Conservation (phyloP, 1,140 invertebrate genomes). For the Trichonephila clavata region DNA sequence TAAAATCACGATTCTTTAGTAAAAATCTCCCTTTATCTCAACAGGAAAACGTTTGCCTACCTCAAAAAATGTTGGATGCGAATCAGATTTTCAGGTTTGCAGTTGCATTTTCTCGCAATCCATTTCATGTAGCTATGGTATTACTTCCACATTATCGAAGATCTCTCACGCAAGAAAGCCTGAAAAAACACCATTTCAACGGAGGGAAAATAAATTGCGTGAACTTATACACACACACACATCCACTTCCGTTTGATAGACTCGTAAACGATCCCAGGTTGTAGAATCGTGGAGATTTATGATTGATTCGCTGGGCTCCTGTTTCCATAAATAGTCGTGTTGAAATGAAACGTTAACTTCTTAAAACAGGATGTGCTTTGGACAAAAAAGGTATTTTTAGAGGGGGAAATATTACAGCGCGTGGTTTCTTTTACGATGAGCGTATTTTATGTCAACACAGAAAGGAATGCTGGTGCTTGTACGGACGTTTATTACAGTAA, state of each 20-base stretch:
- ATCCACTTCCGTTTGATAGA: not conserved
- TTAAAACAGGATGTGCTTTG: conserved; percentile 5
- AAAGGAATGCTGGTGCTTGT: too few species aligned
- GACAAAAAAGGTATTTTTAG: not conserved
- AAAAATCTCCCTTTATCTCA: too few species aligned
- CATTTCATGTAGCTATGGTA: not conserved
- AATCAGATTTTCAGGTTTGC: not conserved
- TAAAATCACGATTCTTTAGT: too few species aligned
- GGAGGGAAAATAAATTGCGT: too few species aligned
- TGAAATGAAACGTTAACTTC: conserved; percentile 8
- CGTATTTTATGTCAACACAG: not conserved
- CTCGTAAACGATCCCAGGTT: not conserved
- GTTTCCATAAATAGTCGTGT: not conserved
- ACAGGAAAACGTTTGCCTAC: too few species aligned
- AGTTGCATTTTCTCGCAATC: not conserved
- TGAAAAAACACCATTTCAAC: too few species aligned
- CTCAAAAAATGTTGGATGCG: not conserved
- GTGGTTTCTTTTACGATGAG: not conserved
- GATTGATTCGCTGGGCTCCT: not conserved
- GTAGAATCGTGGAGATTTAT: conserved; percentile 8
- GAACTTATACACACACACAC: too few species aligned
- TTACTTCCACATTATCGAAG: too few species aligned
- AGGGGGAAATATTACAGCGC: not conserved
- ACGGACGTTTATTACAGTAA: too few species aligned
- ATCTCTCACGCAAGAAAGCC: too few species aligned